These are phyloP conservation scores for Enteromius treurensis DNA, from an alignment of 2,797 vertebrate genomes.

Conservation along the genomic window DNA sequence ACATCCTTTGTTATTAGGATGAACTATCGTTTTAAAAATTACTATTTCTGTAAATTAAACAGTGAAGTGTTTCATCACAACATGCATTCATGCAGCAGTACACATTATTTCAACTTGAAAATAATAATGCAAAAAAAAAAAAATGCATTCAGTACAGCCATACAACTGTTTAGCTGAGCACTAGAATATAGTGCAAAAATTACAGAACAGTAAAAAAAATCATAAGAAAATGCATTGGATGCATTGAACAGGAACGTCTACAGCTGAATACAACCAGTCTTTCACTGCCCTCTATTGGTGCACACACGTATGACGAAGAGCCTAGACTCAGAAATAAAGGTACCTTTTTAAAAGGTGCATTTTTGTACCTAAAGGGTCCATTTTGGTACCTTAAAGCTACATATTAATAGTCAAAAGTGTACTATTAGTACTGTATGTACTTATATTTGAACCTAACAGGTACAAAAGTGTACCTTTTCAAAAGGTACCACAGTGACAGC, in stretches of 20 bases:
- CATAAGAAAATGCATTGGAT: background rate
- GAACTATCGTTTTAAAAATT: background rate
- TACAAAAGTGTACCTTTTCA: too few species aligned
- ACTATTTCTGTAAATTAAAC: background rate
- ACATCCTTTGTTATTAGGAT: background rate
- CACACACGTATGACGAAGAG: background rate
- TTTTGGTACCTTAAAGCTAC: too few species aligned
- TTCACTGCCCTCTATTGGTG: constrained; percentile 12
- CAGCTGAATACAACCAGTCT: background rate
- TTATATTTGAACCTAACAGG: too few species aligned
- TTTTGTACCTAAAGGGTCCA: too few species aligned
- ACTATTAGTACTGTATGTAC: too few species aligned
- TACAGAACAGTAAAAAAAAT: background rate
- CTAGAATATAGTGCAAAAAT: background rate
- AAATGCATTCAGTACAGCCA: background rate
- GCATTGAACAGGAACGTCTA: background rate
- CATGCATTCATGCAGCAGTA: background rate
- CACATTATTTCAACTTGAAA: background rate
- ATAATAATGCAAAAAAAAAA: too few species aligned
- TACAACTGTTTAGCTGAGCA: background rate
- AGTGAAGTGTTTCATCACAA: background rate
- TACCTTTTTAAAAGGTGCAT: too few species aligned
- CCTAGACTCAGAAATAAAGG: too few species aligned
- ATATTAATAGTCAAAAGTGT: too few species aligned
- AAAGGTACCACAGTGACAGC: too few species aligned